These are phyloP conservation scores for Drosophila ficusphila DNA, from an alignment of 1,140 invertebrate species.

Conservation along the genomic window DNA sequence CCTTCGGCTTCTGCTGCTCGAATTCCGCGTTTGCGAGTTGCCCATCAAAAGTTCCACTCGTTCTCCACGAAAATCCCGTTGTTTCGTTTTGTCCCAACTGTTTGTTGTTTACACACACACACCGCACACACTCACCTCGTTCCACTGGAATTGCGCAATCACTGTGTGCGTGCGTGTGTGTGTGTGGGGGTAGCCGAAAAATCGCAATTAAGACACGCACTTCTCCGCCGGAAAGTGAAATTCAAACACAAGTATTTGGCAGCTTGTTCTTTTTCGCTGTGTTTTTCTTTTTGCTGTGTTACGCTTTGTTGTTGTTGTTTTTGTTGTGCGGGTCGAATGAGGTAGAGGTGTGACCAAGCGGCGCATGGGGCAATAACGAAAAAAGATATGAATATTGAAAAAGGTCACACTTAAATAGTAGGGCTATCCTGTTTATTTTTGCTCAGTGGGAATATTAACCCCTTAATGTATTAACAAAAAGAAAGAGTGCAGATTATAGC, in stretches of 20 bases:
- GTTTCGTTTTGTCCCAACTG: conserved; percentile 16
- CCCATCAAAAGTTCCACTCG: conserved; percentile 52
- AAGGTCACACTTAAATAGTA: not conserved
- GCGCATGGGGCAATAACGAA: not conserved
- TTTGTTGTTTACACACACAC: conserved; percentile 36
- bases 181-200: not conserved
- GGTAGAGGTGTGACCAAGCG: conserved; percentile 7
- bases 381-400: no score
- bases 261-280: conserved; percentile 7
- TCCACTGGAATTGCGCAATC: conserved; percentile 27
- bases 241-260: conserved; percentile 12
- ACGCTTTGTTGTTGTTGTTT: conserved; percentile 33
- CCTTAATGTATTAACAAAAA: no score
- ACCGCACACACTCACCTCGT: conserved; percentile 10
- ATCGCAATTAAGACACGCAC: conserved; percentile 1
- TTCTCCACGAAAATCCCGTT: conserved; percentile 31
- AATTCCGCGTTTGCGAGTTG: conserved; percentile 49
- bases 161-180: not conserved
- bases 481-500: no score
- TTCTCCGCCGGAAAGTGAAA: conserved; percentile 5
- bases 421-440: no score
- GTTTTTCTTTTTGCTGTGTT: conserved; percentile 8
- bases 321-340: conserved; percentile 9
- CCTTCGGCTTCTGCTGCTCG: conserved; percentile 30
- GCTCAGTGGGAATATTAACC: no score